Base-by-base conservation (phyloP, 2,797 vertebrate genomes). In the Peromyscus attwateri region DNA sequence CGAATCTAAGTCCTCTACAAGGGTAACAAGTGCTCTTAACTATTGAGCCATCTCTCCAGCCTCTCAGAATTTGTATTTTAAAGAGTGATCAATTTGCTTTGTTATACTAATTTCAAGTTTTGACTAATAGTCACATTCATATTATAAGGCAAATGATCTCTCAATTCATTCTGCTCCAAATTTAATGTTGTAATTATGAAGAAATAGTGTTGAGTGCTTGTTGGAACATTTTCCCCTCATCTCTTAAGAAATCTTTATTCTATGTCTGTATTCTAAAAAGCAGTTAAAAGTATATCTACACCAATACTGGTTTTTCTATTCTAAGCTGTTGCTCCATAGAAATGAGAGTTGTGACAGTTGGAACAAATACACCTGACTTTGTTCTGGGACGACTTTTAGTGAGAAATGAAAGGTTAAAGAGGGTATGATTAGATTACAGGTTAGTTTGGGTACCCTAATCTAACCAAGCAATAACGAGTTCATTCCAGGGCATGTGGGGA, bases 91-190 rank as follows among this genome's bases (percentile, higher is more conserved):
- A 83, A 91, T 92, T 95, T 97, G n/a, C 82, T 97, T 95, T 87
- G 70, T 80, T 64, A 95, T 93, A 92, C 31, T 96, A 93, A 96
- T 90, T 90, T 92, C 46, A 57, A 87, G 93, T 85, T 95, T 95
- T 82, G 93, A 60, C 55, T 79, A 88, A 84, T 88, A 95, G 88
- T 95, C 75, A 93, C 40, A 91, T 16, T 76, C 90, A 90, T 79
- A 87, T 92, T 90, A 88, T 76, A 96, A 93, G 23, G 34, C 87
- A 92, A 97, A 96, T 95, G n/a, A 96, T 80, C 49, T 95, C 64
- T 21, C 31, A 88, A 92, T 95, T 94, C 87, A 93, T 96, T 96
- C 89, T 90, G 52, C 76, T 95, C 64, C 43, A 96, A 75, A 96
- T 92, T 97, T 92, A 87, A 96, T 93, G 93, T 70, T 90, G 21